phyloP scores from a whole-genome alignment of 2,113 vertebrate genomes.

The human (Homo sapiens) region GRCh38 chr6:64990501-64991000 shows the following conservation, averaged over 20 bases:
- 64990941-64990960: not conserved
- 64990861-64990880: not conserved
- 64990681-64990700: slow-evolving; percentile 30
- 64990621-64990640: slow-evolving; percentile 27
- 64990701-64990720: slow-evolving; percentile 28
- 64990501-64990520: not conserved
- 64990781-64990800: not conserved
- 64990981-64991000: not conserved
- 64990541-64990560: slow-evolving; percentile 7
- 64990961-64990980: not conserved
- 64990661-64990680: not conserved
- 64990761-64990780: slow-evolving; percentile 25
- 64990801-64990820: not conserved
- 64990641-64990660: not conserved
- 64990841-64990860: not conserved
- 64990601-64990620: not conserved
- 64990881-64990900: not conserved
- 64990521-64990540: not conserved
- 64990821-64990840: not conserved
- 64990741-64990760: slow-evolving; percentile 9
- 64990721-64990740: slow-evolving; percentile 38
- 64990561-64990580: not conserved
- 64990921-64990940: not conserved
- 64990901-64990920: not conserved
- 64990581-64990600: not conserved